Evolutionary conservation across 2,797 vertebrate species (phyloP), one percentile per base, ranked within the genome.

Genomic region (Lagodon rhomboides): DNA sequence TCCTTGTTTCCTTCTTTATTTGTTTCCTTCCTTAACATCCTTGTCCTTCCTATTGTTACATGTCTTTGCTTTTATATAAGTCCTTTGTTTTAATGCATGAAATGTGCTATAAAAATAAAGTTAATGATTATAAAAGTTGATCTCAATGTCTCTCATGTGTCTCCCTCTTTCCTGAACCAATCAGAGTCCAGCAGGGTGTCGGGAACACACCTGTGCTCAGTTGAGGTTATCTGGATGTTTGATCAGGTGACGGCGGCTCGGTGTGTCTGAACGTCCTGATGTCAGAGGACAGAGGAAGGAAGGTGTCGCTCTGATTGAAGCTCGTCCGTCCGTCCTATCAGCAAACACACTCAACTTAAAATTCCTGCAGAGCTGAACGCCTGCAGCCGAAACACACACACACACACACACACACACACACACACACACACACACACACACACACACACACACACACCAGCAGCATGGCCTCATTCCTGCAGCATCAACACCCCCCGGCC

Each of bases 301-400:
- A 75, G 22, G 54, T 68, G 77, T 77, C 30, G 62, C 43, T 71
- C 61, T 64, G 73, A 41, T 38, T 58, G 23, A 70, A 77, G 47
- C 73, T 65, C 17, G 9, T 41, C 68, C 5, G 12, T 69, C 75
- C 75, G 64, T 68, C 62, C 1, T 77, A 82, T 90, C 83, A 74
- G 72, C 58, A 13, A 60, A 84, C 49, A 56, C 47, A 11, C 66
- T 56, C 65, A 75, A 83, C 79, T 84, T 87, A 73, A 87, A 67
- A 90, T 87, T 85, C 86, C 79, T 59, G 80, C 76, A 46, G 59
- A 34, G 41, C 68, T 51, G 25, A 56, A 11, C 25, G 55, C 60
- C 41, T 44, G 54, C 66, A 78, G 60, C 62, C 49, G 70, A 41
- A 67, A 8, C 43, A 53, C 51, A 20, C 64, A 16, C 63, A 16